phyloP scores from a whole-genome alignment of 1,140 invertebrate species.

The Caerostris extrusa region DNA sequence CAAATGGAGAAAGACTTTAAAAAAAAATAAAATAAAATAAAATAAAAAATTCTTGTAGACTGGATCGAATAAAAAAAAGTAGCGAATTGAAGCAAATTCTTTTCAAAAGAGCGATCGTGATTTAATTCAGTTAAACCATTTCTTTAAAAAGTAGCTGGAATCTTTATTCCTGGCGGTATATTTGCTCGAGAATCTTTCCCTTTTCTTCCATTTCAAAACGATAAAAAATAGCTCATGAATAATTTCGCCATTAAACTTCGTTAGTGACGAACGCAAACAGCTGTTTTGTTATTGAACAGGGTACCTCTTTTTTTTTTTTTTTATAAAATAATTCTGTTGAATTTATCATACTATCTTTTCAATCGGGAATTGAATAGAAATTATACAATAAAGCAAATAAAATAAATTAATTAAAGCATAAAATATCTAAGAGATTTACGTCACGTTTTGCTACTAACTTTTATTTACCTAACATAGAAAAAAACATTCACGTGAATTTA shows the following conservation, averaged over 20 bases:
- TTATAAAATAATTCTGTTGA: background rate
- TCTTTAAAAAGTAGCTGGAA: background rate
- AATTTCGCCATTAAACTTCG: conserved; percentile 15
- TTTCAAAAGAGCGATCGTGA: conserved; percentile 16
- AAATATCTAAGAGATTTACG: too few species aligned
- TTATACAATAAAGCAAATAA: background rate
- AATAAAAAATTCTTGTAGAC: background rate
- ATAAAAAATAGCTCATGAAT: background rate
- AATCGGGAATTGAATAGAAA: background rate
- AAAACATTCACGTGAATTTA: too few species aligned
- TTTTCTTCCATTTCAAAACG: background rate
- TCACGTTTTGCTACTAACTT: too few species aligned
- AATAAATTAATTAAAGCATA: background rate
- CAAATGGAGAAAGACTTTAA: background rate
- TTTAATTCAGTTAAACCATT: conserved; percentile 37
- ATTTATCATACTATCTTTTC: background rate
- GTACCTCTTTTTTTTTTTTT: background rate
- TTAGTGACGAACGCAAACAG: conserved; percentile 21
- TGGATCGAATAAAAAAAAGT: background rate
- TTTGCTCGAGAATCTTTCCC: conserved; percentile 25
- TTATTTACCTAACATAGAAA: too few species aligned
- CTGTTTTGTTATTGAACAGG: conserved; percentile 12
- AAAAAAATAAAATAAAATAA: background rate
- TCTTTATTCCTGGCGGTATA: conserved; percentile 10
- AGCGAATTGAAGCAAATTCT: background rate